phyloP scores from a whole-genome alignment of 2,113 vertebrate genomes.

The Sinocyclocheilus maitianheensis region DNA sequence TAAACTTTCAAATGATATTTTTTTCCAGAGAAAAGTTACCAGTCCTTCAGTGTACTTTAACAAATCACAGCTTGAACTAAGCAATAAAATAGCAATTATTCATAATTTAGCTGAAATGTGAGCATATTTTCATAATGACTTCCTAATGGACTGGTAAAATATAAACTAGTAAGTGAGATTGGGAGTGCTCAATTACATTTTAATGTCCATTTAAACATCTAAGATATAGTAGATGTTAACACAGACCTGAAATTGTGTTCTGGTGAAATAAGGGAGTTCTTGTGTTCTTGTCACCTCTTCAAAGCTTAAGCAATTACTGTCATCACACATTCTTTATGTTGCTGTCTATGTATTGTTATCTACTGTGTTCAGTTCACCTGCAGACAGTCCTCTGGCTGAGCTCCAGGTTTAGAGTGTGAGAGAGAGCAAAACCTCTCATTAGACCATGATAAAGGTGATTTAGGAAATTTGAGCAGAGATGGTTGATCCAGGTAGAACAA shows the following conservation, averaged over 20 bases:
- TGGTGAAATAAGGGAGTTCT: slow-evolving; percentile 6
- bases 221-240: slow-evolving; percentile 12
- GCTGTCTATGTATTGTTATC: slow-evolving; percentile 25
- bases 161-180: slow-evolving; percentile 7
- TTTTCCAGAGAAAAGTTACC: slow-evolving; percentile 28
- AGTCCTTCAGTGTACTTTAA: slow-evolving; percentile 55
- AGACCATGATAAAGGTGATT: slow-evolving; percentile 39
- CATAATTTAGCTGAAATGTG: slow-evolving; percentile 36
- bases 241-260: neutral
- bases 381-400: slow-evolving; percentile 50
- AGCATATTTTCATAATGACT: slow-evolving; percentile 38
- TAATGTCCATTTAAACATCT: slow-evolving; percentile 23
- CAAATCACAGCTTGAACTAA: slow-evolving; percentile 45
- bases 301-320: slow-evolving; percentile 40
- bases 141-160: slow-evolving; percentile 7
- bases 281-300: slow-evolving; percentile 40
- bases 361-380: slow-evolving; percentile 35
- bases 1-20: neutral
- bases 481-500: slow-evolving; percentile 62
- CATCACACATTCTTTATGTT: slow-evolving; percentile 42
- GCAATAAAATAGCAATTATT: slow-evolving; percentile 35
- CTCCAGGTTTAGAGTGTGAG: slow-evolving; percentile 51
- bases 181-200: neutral
- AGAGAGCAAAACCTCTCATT: slow-evolving; percentile 23
- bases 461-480: slow-evolving; percentile 33